Evolutionary conservation across 53 echinoderm and acorn worm genomes (phyloP).

Genomic region (Echinometra lucunter): DNA sequence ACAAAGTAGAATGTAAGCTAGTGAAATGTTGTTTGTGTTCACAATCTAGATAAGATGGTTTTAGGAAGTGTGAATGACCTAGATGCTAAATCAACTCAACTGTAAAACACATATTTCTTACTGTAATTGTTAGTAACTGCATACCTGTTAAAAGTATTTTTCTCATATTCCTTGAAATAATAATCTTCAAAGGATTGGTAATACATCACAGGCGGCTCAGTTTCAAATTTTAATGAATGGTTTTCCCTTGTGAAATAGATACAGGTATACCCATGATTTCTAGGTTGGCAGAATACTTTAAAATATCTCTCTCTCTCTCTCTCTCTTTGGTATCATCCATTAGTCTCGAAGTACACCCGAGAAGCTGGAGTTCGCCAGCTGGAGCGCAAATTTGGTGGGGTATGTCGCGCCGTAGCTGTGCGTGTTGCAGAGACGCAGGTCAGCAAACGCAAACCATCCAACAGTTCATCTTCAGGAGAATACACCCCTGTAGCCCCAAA

Average conservation of each 20-base stretch:
- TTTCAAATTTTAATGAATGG: too few relatives aligned
- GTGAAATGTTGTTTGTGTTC: too few relatives aligned
- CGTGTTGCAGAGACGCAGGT: conserved; percentile 85
- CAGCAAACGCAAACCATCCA: background rate
- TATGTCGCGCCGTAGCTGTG: conserved; percentile 96
- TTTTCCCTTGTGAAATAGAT: too few relatives aligned
- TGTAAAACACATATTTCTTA: too few relatives aligned
- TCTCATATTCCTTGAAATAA: background rate
- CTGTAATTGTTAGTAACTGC: too few relatives aligned
- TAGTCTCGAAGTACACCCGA: conserved; percentile 93
- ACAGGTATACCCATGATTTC: background rate
- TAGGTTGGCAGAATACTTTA: background rate
- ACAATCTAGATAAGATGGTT: too few relatives aligned
- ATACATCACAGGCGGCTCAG: background rate
- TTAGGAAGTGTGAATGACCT: too few relatives aligned
- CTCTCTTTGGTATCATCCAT: background rate
- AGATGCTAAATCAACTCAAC: too few relatives aligned
- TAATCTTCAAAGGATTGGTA: background rate
- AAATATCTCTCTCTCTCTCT: background rate
- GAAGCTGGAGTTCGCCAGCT: conserved; percentile 92
- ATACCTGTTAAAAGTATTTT: too few relatives aligned
- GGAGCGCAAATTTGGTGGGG: conserved; percentile 90
- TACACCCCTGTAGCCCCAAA: conserved; percentile 36
- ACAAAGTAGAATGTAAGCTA: too few relatives aligned
- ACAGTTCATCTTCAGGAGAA: conserved; percentile 48